These are phyloP conservation scores for Ptychadena robeensis DNA, from an alignment of 2,797 vertebrate genomes.

Conservation along the genomic window DNA sequence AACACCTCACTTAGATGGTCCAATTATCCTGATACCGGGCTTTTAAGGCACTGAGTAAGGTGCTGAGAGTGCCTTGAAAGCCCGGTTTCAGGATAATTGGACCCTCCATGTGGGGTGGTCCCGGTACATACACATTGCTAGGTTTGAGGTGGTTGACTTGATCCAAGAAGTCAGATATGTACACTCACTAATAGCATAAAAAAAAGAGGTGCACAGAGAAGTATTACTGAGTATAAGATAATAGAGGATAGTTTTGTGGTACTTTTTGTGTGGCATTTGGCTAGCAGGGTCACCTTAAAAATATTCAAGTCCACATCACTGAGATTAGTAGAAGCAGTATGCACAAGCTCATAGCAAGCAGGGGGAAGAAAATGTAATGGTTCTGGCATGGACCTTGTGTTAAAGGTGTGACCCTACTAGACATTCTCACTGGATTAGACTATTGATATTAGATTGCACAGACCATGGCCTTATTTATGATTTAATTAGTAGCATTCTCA, in stretches of 20 bases:
- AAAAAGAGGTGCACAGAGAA: neutral
- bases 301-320: constrained; percentile 6
- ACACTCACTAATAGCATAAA: neutral
- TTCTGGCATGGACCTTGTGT: neutral
- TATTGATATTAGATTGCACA: neutral
- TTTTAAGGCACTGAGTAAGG: too few species aligned
- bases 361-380: constrained; percentile 19
- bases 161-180: neutral
- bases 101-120: too few species aligned
- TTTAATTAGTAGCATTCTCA: neutral
- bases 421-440: neutral
- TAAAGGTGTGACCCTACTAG: neutral
- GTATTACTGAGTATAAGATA: neutral
- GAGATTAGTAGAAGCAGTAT: constrained; percentile 7
- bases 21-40: too few species aligned
- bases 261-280: too few species aligned
- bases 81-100: too few species aligned
- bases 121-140: too few species aligned
- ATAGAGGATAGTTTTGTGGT: neutral
- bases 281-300: neutral
- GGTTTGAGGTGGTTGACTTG: too few species aligned
- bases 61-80: too few species aligned
- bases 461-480: neutral
- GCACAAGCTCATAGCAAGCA: neutral
- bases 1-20: too few species aligned